A percentile compares a stretch with the other conserved stretches of the same genome.
phyloP scores from a whole-genome alignment of 2,113 vertebrate species.

The Steatornis caripensis region DNA sequence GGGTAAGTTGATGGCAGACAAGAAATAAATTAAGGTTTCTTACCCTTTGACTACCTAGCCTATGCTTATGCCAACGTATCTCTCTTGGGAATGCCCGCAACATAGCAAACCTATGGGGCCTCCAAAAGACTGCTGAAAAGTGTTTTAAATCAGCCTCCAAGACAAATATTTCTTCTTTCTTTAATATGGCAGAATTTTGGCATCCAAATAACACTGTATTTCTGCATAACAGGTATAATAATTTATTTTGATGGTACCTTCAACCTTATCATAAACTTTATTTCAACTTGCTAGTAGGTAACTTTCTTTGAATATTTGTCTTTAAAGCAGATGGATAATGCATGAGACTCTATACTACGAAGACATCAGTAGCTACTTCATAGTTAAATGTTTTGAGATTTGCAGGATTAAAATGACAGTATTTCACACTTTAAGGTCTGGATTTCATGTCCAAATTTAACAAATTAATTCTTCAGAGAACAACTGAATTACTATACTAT shows the following conservation, averaged over 20 bases:
- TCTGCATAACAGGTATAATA: not conserved
- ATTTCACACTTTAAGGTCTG: not conserved
- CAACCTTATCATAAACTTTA: not conserved
- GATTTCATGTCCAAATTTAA: not conserved
- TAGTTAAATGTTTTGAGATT: not conserved
- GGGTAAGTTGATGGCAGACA: not conserved
- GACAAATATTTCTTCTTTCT: not conserved
- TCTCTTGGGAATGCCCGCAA: not conserved
- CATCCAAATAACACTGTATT: not conserved
- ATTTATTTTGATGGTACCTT: not conserved
- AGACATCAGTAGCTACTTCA: not conserved
- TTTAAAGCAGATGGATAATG: not conserved
- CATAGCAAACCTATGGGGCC: not conserved
- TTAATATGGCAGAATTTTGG: not conserved
- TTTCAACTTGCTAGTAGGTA: not conserved
- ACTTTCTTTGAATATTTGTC: not conserved
- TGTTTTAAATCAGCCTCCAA: not conserved
- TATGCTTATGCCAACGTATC: not conserved
- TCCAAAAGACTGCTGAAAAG: not conserved
- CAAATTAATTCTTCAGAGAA: not conserved
- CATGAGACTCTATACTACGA: not conserved
- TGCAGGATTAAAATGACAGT: not conserved
- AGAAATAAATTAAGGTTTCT: not conserved
- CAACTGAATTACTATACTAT: not conserved
- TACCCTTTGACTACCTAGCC: not conserved